Evolutionary conservation across 2,888 invertebrate species (phyloP).

Genomic region (Catocala fraxini): DNA sequence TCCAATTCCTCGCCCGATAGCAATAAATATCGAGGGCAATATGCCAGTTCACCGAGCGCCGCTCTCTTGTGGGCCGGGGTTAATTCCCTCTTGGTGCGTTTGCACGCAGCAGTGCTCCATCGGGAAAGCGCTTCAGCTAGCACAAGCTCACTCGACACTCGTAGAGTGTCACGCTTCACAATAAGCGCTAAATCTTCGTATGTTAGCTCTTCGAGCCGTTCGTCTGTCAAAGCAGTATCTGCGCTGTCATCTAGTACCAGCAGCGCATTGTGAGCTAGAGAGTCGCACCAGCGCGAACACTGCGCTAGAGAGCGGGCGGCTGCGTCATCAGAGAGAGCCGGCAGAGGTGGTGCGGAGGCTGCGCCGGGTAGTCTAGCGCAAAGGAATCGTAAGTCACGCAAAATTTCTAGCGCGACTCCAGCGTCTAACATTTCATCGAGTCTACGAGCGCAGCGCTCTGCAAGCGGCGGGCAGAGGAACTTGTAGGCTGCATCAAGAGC

Average conservation of each 20-base stretch:
- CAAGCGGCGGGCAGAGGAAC: slow-evolving; percentile 91
- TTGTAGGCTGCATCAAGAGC: slow-evolving; percentile 92
- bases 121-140: slow-evolving; percentile 89
- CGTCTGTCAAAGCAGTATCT: slow-evolving; percentile 75
- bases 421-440: slow-evolving; percentile 89
- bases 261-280: slow-evolving; percentile 90
- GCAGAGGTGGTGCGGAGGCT: slow-evolving; percentile 83
- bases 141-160: slow-evolving; percentile 88
- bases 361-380: slow-evolving; percentile 80
- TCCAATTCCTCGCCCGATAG: slow-evolving; percentile 90
- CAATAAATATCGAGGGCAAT: slow-evolving; percentile 89
- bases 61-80: slow-evolving; percentile 80
- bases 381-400: slow-evolving; percentile 86
- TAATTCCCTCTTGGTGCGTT: slow-evolving; percentile 77
- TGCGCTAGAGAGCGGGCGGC: slow-evolving; percentile 77
- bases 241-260: slow-evolving; percentile 82
- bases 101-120: slow-evolving; percentile 82
- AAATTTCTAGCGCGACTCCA: slow-evolving; percentile 89
- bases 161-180: slow-evolving; percentile 90
- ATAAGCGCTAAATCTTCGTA: slow-evolving; percentile 90
- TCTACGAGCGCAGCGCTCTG: slow-evolving; percentile 90
- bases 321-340: slow-evolving; percentile 73
- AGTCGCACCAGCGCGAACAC: slow-evolving; percentile 86
- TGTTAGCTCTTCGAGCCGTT: slow-evolving; percentile 87
- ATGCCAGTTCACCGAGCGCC: slow-evolving; percentile 85